Percentiles rank a stretch among this genome's conserved stretches.
Evolutionary conservation across 1,140 invertebrate genomes (phyloP).

Genomic region (Anagrus nilaparvatae): DNA sequence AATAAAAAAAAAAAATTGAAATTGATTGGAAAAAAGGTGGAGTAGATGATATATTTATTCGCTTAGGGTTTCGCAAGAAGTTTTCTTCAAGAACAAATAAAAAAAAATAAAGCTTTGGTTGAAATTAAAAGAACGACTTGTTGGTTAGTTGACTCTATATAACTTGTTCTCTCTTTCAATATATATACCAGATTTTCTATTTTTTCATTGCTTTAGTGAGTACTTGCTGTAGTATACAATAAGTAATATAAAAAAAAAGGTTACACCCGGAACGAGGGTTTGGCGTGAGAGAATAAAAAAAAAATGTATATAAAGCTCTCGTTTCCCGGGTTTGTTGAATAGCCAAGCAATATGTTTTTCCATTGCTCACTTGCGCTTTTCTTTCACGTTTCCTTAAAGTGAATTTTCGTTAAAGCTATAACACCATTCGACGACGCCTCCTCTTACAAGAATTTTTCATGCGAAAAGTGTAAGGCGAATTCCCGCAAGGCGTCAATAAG

Average conservation of each 20-base stretch:
- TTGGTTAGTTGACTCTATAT: constrained; percentile 35
- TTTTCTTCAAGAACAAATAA: not conserved
- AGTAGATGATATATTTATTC: not conserved
- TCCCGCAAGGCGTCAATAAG: constrained; percentile 28
- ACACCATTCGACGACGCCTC: too few relatives aligned
- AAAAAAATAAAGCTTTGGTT: constrained; percentile 20
- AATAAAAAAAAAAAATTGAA: too few relatives aligned
- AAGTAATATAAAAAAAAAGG: constrained; percentile 15
- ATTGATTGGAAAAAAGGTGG: constrained; percentile 13
- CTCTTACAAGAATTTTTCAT: too few relatives aligned
- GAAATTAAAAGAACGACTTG: constrained; percentile 41
- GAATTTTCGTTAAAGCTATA: too few relatives aligned
- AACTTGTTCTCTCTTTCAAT: constrained; percentile 14
- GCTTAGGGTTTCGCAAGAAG: constrained; percentile 1
- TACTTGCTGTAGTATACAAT: constrained; percentile 2
- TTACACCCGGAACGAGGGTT: not conserved
- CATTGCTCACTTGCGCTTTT: too few relatives aligned
- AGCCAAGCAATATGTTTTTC: too few relatives aligned
- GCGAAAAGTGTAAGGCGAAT: constrained; percentile 26
- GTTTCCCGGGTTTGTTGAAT: constrained; percentile 30
- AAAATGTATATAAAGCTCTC: constrained; percentile 8
- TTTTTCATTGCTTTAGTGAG: too few relatives aligned
- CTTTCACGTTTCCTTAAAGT: too few relatives aligned
- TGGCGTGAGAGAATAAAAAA: not conserved
- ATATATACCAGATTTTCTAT: constrained; percentile 13